Conservation (phyloP, 2,113 vertebrate species). For the Gobiocypris rarus region DNA sequence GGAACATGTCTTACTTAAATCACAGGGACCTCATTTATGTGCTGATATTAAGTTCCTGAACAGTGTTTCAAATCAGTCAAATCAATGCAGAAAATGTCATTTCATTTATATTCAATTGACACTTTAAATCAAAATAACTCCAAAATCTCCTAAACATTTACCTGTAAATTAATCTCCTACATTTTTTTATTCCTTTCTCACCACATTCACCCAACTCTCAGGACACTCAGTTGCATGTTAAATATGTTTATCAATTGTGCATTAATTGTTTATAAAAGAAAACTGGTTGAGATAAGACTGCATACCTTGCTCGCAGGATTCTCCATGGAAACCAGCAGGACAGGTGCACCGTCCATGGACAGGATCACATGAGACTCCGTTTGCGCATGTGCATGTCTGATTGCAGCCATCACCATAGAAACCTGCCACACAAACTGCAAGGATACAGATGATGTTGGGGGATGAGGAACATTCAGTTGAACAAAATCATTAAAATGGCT, state of each 20-base stretch:
- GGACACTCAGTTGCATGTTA: not conserved
- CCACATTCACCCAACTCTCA: not conserved
- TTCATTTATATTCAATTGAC: not conserved
- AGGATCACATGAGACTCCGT: slow-evolving; percentile 76
- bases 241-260: not conserved
- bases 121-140: not conserved
- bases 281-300: not conserved
- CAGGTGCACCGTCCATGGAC: slow-evolving; percentile 79
- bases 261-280: not conserved
- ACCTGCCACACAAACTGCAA: slow-evolving; percentile 74
- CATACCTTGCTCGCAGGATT: slow-evolving; percentile 78
- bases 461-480: not conserved
- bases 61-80: not conserved
- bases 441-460: not conserved
- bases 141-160: too few relatives aligned
- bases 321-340: slow-evolving; percentile 75
- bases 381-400: slow-evolving; percentile 77
- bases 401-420: slow-evolving; percentile 78
- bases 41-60: too few relatives aligned
- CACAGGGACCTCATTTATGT: too few relatives aligned
- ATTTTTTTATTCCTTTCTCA: not conserved
- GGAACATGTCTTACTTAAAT: too few relatives aligned
- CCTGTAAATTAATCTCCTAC: not conserved
- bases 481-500: not conserved
- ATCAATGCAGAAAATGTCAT: not conserved